phyloP scores from a whole-genome alignment of 2,888 invertebrate genomes.

The Erpobdella octoculata region DNA sequence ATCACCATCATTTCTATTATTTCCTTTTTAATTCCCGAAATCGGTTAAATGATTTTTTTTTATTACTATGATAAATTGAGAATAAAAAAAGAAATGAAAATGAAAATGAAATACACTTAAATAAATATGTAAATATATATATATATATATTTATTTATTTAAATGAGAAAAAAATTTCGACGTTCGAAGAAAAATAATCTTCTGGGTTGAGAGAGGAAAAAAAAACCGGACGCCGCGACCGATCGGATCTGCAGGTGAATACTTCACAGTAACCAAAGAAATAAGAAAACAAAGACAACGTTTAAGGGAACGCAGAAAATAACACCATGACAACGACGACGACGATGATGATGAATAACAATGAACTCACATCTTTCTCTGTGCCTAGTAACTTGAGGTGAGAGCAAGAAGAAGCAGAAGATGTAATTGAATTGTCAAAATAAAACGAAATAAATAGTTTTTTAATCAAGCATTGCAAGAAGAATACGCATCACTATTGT shows the following conservation, averaged over 20 bases:
- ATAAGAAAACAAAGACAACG: neutral
- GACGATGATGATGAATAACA: neutral
- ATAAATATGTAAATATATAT: no score
- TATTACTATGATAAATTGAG: neutral
- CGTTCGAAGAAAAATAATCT: no score
- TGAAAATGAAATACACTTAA: neutral
- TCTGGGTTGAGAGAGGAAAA: no score
- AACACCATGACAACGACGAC: neutral
- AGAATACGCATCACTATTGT: no score
- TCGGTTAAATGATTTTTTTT: neutral
- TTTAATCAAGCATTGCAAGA: no score
- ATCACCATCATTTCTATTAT: neutral
- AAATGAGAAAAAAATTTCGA: no score
- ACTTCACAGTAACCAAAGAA: constrained; percentile 5
- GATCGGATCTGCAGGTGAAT: no score
- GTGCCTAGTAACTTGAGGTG: constrained; percentile 38
- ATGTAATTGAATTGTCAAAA: no score
- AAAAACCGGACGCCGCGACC: no score
- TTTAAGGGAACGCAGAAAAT: neutral
- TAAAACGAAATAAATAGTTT: no score
- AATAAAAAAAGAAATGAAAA: neutral
- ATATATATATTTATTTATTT: no score
- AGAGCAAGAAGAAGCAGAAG: constrained; percentile 19
- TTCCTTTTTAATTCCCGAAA: neutral
- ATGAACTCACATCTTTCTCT: constrained; percentile 39